phyloP scores from a whole-genome alignment of 2,888 invertebrate genomes.

The Camptogramma bilineatum region DNA sequence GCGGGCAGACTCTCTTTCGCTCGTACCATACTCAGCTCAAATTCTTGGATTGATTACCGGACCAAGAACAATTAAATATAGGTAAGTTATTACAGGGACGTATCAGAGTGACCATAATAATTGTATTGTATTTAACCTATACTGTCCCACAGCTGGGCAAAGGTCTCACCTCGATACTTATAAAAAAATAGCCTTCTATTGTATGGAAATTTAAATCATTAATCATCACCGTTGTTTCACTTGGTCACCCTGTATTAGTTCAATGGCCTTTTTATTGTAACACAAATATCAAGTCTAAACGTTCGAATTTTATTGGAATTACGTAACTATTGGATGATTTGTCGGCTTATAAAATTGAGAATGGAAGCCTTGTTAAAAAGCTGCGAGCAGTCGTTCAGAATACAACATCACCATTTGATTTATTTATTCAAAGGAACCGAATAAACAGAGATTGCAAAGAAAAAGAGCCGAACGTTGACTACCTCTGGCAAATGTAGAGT shows the following conservation, averaged over 20 bases:
- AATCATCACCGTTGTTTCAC: constrained; percentile 5
- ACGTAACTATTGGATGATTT: no score
- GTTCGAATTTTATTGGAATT: no score
- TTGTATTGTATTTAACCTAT: no score
- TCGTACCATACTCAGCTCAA: no score
- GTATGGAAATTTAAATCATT: constrained; percentile 13
- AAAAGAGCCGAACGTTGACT: constrained; percentile 26
- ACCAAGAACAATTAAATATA: background rate
- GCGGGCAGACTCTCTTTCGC: no score
- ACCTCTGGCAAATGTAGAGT: constrained; percentile 42
- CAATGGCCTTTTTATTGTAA: background rate
- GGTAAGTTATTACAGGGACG: background rate
- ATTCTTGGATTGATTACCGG: background rate
- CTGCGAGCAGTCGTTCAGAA: no score
- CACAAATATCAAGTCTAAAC: background rate
- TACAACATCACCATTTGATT: no score
- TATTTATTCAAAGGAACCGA: background rate
- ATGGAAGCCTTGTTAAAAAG: no score
- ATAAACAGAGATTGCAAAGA: background rate
- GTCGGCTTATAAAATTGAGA: no score
- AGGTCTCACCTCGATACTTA: no score
- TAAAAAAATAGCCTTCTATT: background rate
- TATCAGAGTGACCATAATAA: background rate
- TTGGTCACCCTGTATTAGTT: background rate
- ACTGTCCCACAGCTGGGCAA: no score